These are phyloP conservation scores for Scolopax rusticola DNA, from an alignment of 2,797 vertebrate genomes.

Conservation along the genomic window DNA sequence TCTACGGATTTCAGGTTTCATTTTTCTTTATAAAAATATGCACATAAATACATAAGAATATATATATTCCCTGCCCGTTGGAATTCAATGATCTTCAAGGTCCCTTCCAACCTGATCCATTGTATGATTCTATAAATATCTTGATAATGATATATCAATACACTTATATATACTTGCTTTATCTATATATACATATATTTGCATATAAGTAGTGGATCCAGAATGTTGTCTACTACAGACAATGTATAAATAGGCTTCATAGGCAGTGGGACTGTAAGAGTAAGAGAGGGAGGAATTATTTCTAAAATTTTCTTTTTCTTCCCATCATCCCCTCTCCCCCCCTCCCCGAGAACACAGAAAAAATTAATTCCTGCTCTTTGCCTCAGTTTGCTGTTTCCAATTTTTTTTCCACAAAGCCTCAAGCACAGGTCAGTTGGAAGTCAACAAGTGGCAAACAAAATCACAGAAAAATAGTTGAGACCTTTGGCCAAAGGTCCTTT, in stretches of 20 bases:
- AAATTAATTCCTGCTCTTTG: background rate
- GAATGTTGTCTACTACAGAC: background rate
- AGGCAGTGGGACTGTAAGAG: background rate
- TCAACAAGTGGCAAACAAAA: background rate
- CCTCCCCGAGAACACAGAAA: background rate
- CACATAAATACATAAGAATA: background rate
- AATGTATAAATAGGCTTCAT: background rate
- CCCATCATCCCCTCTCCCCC: no score
- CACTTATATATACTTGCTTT: background rate
- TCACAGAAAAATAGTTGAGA: background rate
- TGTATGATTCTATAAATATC: no score
- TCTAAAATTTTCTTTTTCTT: background rate
- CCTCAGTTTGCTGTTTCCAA: background rate
- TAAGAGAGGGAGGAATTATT: background rate
- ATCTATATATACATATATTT: background rate
- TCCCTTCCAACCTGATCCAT: no score
- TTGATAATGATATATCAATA: no score
- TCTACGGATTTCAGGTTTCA: background rate
- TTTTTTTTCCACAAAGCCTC: background rate
- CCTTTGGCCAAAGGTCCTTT: background rate
- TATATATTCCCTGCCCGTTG: no score
- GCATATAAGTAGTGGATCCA: background rate
- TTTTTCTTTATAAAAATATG: background rate
- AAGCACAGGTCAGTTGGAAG: background rate
- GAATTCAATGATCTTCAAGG: no score